Conservation (phyloP, 2,113 vertebrate species). For the Nothoprocta perdicaria region DNA sequence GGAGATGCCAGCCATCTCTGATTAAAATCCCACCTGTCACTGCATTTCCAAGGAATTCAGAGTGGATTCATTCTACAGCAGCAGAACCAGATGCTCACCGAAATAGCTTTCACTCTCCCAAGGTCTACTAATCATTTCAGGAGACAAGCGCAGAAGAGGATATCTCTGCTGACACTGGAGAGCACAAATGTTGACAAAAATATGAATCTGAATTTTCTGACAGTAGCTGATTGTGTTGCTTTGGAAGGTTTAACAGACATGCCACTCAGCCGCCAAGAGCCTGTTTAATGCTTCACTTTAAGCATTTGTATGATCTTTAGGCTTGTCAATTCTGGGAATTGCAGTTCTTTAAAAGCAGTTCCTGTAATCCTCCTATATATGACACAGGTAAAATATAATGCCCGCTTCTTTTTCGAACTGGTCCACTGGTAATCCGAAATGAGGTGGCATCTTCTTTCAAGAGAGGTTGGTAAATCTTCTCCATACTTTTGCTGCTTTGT, state of each 20-base stretch:
- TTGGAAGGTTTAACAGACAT: constrained; percentile 69
- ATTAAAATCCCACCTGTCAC: constrained; percentile 14
- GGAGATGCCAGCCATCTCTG: neutral
- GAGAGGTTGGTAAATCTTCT: neutral
- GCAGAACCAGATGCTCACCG: constrained; percentile 49
- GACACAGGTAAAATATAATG: neutral
- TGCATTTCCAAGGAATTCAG: constrained; percentile 10
- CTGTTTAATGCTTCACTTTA: constrained; percentile 64
- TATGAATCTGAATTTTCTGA: constrained; percentile 70
- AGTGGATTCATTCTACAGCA: constrained; percentile 32
- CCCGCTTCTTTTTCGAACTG: neutral
- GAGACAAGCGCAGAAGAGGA: constrained; percentile 50
- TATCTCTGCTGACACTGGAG: constrained; percentile 51
- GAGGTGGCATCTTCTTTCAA: rapidly evolving
- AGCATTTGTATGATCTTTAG: constrained; percentile 48
- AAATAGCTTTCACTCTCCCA: constrained; percentile 41
- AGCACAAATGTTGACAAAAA: constrained; percentile 70
- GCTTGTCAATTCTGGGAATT: constrained; percentile 47
- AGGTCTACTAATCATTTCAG: constrained; percentile 56
- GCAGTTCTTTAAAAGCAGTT: constrained; percentile 26
- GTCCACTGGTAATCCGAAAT: neutral
- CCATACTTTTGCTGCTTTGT: neutral
- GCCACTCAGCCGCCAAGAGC: constrained; percentile 59
- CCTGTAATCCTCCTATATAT: neutral
- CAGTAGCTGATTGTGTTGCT: constrained; percentile 63